A percentile compares a stretch with the other conserved stretches of the same genome.
These are phyloP conservation scores for Melanaphis sacchari DNA, from an alignment of 1,140 invertebrate genomes.

Conservation along the genomic window DNA sequence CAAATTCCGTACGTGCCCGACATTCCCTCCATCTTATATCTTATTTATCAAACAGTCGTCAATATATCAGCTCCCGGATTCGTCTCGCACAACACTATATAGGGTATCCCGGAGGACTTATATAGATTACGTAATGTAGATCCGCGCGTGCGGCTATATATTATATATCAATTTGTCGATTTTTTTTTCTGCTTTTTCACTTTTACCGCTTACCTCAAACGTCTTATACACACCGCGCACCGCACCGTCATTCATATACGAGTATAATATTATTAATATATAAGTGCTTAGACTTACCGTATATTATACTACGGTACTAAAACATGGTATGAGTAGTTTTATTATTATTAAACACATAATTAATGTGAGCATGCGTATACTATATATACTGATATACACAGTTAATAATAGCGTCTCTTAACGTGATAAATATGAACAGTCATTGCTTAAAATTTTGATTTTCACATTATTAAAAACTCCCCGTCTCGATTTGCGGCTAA, in stretches of 20 bases:
- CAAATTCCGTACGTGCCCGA: slow-evolving; percentile 52
- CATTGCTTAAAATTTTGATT: neutral
- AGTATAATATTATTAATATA: neutral
- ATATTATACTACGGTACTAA: neutral
- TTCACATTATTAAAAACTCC: neutral
- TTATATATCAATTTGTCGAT: neutral
- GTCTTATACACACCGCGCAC: neutral
- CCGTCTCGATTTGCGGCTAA: neutral
- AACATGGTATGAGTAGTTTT: neutral
- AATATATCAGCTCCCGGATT: slow-evolving; percentile 2
- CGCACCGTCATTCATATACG: neutral
- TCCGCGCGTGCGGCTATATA: neutral
- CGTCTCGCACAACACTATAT: neutral
- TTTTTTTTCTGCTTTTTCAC: neutral
- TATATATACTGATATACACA: neutral
- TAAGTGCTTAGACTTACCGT: neutral
- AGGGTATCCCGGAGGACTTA: neutral
- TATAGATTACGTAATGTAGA: neutral
- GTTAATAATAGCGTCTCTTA: neutral
- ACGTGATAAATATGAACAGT: neutral
- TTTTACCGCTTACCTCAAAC: neutral
- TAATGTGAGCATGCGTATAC: too few relatives aligned
- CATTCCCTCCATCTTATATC: slow-evolving; percentile 20
- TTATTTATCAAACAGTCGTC: slow-evolving; percentile 52
- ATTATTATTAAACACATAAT: neutral